Percentiles rank a stretch among this genome's conserved stretches.
Conservation (phyloP, 2,113 vertebrate species). For the Corvus cornix region DNA sequence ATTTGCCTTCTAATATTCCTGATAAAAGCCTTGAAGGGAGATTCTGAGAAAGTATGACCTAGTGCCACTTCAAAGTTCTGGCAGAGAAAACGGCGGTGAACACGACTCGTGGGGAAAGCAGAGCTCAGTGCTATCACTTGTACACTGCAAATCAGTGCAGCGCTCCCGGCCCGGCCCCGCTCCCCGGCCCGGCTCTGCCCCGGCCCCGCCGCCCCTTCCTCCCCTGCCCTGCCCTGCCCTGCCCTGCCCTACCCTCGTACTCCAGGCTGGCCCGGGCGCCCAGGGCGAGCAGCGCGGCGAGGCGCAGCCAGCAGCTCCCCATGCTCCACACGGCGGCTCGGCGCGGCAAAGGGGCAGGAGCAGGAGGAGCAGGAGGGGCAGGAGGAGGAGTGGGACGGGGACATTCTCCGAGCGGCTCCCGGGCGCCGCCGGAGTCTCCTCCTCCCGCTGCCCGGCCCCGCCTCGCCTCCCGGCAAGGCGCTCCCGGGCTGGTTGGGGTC, state of each 20-base stretch:
- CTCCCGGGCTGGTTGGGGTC: rapidly evolving
- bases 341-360: neutral
- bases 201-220: neutral
- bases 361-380: neutral
- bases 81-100: neutral
- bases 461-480: neutral
- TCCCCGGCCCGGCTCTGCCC: neutral
- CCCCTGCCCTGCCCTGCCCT: neutral
- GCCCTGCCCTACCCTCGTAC: conserved; percentile 7
- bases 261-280: neutral
- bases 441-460: conserved; percentile 31
- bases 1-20: neutral
- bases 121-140: neutral
- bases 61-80: neutral
- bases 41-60: neutral
- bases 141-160: rapidly evolving
- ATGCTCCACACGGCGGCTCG: conserved; percentile 39
- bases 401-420: neutral
- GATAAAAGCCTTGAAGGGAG: neutral
- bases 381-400: neutral
- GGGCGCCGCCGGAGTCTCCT: conserved; percentile 45
- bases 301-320: conserved; percentile 46
- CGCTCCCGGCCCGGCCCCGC: neutral
- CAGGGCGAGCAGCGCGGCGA: conserved; percentile 27
- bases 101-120: neutral